Evolutionary conservation across 2,888 invertebrate species (phyloP).

Genomic region (Omphaloscelis lunosa): DNA sequence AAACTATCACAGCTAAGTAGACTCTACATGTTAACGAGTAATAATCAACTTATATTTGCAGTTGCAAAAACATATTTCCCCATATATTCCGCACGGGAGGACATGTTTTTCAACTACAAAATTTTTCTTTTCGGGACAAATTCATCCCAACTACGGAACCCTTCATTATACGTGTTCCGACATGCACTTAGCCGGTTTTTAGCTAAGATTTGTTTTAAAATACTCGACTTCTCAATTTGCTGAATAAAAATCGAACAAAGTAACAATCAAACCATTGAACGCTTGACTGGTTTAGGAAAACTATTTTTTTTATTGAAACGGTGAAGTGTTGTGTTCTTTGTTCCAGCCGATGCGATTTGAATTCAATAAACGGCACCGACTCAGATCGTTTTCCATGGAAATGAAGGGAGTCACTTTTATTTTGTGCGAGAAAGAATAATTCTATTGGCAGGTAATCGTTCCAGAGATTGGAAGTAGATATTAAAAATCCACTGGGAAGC

Average conservation of each 20-base stretch:
- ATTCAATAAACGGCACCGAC: constrained; percentile 85
- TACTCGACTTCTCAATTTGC: too few relatives aligned
- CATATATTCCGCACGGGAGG: too few relatives aligned
- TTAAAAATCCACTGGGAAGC: constrained; percentile 74
- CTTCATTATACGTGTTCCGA: too few relatives aligned
- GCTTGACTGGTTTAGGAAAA: constrained; percentile 34
- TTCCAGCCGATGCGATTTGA: constrained; percentile 81
- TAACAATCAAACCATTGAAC: not conserved
- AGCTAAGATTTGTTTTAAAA: too few relatives aligned
- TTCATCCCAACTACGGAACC: too few relatives aligned
- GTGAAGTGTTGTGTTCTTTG: constrained; percentile 74
- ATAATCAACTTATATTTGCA: too few relatives aligned
- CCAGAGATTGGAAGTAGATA: constrained; percentile 73
- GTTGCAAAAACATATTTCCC: too few relatives aligned
- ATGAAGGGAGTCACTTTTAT: constrained; percentile 68
- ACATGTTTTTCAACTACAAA: too few relatives aligned
- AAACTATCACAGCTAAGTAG: too few relatives aligned
- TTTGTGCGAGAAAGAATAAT: constrained; percentile 67
- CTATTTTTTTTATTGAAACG: constrained; percentile 64
- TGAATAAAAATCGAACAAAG: not conserved
- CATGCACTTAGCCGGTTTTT: too few relatives aligned
- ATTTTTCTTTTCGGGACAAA: too few relatives aligned
- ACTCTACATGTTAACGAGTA: too few relatives aligned
- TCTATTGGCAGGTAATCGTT: constrained; percentile 78
- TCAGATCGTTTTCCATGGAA: constrained; percentile 69